Percentiles rank a stretch among this genome's conserved stretches.
These are phyloP conservation scores for silkworm (Bombyx mori) DNA, from an alignment of 1,140 invertebrate species.

Conservation along the genomic window ASM3026992v2 NC_085113.1:1385001-1385500, in stretches of 20 bases:
- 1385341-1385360: conserved; percentile 78
- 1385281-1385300: conserved; percentile 81
- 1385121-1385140: conserved; percentile 74
- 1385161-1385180: conserved; percentile 81
- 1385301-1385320: conserved; percentile 78
- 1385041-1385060: conserved; percentile 76
- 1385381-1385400: conserved; percentile 78
- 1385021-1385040: conserved; percentile 77
- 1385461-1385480: conserved; percentile 71
- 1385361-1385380: conserved; percentile 77
- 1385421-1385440: conserved; percentile 69
- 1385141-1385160: conserved; percentile 75
- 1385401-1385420: conserved; percentile 74
- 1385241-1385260: conserved; percentile 75
- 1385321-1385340: conserved; percentile 78
- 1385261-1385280: conserved; percentile 76
- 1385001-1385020: conserved; percentile 78
- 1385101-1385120: conserved; percentile 76
- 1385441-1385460: conserved; percentile 68
- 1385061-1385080: conserved; percentile 75
- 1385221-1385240: conserved; percentile 60
- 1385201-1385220: conserved; percentile 67
- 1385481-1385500: conserved; percentile 74
- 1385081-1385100: conserved; percentile 78
- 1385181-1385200: conserved; percentile 75